Evolutionary conservation across 2,797 vertebrate species (phyloP).

Genomic region (Rhyacichthys aspro): DNA sequence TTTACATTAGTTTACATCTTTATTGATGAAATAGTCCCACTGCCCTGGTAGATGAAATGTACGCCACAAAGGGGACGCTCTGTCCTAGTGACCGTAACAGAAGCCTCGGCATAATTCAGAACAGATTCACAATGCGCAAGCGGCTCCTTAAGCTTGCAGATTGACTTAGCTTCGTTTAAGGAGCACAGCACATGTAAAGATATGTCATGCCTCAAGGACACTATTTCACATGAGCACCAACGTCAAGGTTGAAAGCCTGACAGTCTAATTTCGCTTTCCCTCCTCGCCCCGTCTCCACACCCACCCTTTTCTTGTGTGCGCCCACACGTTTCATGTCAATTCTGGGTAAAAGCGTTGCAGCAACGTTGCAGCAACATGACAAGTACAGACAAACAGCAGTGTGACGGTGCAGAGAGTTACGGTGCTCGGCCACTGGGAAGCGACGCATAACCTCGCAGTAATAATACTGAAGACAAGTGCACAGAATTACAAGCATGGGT

Average conservation of each 20-base stretch:
- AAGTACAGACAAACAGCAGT: constrained; percentile 28
- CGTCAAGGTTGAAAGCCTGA: constrained; percentile 77
- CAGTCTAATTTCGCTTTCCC: constrained; percentile 47
- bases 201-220: constrained; percentile 76
- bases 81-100: constrained; percentile 60
- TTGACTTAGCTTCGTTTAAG: constrained; percentile 14
- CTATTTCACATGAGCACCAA: constrained; percentile 55
- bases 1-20: not conserved
- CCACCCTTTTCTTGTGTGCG: constrained; percentile 53
- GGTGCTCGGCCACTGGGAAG: constrained; percentile 1
- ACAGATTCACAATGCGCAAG: constrained; percentile 30
- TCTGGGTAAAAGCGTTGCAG: constrained; percentile 58
- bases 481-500: constrained; percentile 54
- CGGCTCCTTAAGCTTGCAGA: constrained; percentile 12
- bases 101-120: constrained; percentile 23
- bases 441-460: constrained; percentile 22
- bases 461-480: constrained; percentile 38
- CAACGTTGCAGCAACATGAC: constrained; percentile 59
- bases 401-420: not conserved
- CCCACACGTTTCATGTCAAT: constrained; percentile 63
- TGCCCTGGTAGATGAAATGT: constrained; percentile 36
- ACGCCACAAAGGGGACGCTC: constrained; percentile 58
- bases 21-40: constrained; percentile 1
- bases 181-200: constrained; percentile 41
- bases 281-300: constrained; percentile 42